phyloP scores from a whole-genome alignment of 2,113 vertebrate genomes.

The Uropsilus gracilis region DNA sequence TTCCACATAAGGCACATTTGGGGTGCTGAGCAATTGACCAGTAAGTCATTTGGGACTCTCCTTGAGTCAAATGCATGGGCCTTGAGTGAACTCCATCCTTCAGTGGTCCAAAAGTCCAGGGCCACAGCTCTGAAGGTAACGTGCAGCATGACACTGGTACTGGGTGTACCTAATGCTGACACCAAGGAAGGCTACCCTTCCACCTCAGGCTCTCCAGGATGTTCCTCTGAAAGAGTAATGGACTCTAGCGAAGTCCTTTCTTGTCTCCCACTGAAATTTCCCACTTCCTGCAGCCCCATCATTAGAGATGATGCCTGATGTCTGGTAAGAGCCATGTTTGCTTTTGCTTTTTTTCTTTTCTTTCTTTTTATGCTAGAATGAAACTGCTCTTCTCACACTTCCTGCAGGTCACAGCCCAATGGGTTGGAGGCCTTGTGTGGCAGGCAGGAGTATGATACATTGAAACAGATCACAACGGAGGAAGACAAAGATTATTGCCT shows the following conservation, averaged over 20 bases:
- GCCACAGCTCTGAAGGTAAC: too few relatives aligned
- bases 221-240: neutral
- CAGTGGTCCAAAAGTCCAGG: too few relatives aligned
- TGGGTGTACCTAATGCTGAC: fast-evolving
- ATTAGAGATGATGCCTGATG: too few relatives aligned
- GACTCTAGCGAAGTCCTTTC: neutral
- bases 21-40: neutral
- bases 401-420: neutral
- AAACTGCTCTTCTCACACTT: neutral
- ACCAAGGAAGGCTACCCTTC: neutral
- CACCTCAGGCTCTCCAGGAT: neutral
- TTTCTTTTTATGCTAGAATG: neutral
- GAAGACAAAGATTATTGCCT: neutral
- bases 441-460: neutral
- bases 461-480: neutral
- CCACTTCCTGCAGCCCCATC: neutral
- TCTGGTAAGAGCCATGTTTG: neutral
- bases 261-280: neutral
- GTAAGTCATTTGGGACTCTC: too few relatives aligned
- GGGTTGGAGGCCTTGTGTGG: neutral
- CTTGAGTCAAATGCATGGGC: too few relatives aligned
- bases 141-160: fast-evolving
- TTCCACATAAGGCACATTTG: fast-evolving
- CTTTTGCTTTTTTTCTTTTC: neutral
- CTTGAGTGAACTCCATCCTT: too few relatives aligned